Evolutionary conservation across 2,113 vertebrate species (phyloP), one percentile per base, ranked within the genome.

Genomic region (Antechinus stuartii): DNA sequence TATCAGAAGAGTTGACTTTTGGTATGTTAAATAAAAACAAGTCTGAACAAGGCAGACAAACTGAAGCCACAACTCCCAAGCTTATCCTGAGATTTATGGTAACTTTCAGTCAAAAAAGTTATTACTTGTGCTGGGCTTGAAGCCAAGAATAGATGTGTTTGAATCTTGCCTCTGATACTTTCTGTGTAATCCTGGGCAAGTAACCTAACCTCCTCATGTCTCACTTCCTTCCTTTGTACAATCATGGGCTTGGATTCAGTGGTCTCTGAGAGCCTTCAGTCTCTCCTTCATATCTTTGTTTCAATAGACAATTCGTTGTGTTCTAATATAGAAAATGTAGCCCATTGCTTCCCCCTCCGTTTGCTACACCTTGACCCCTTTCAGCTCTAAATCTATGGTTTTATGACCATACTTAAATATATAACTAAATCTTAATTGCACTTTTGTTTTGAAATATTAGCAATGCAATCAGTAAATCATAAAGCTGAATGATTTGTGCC

Each of bases 1-100:
- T 93, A 61, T 95, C 76, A 90, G 49, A 89, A 92, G 0, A 91
- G 54, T 47, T 95, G 53, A 91, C 25, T 95, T 92, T 54, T 54
- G 68, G 49, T 50, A 91, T 90, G 93, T 68, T 91, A 25, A 96
- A 76, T 95, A 96, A 96, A 93, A 35, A 52, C 91, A 97, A 98
- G 96, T 91, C 68, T 93, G 90, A 91, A 93, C 42, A 94, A 89
- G 89, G 57, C 52, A 11, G 76, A 91, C 90, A 89, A 95, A 91
- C 94, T 76, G 92, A 96, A 96, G 90, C 90, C 91, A 94, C 92
- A 95, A 91, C n/a, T 91, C 91, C 68, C 90, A 52, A 54, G 68
- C 84, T 90, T 68, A 94, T 93, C n/a, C n/a, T 50, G 50, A 26
- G 47, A 91, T 61, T 90, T 35, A 56, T 30, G 35, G 68, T 94